Evolutionary conservation across 2,797 vertebrate species (phyloP).

Genomic region (Phoeniculus purpureus): DNA sequence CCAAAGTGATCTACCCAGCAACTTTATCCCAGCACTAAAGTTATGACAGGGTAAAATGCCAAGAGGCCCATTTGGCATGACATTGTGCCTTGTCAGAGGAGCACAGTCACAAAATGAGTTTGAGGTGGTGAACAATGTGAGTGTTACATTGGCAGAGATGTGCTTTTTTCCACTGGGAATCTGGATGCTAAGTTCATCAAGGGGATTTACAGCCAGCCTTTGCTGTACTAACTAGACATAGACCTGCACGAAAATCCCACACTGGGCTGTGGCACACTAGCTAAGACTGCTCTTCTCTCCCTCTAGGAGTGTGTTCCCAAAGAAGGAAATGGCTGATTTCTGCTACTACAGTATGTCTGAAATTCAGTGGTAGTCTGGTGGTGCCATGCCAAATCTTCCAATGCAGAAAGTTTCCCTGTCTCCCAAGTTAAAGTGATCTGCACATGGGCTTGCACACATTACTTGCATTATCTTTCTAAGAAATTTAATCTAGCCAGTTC

Average conservation of each 20-base stretch:
- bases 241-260: slow-evolving; percentile 39
- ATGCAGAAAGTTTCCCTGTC: not conserved
- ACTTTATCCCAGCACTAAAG: not conserved
- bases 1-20: not conserved
- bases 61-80: not conserved
- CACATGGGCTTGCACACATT: not conserved
- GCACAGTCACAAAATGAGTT: not conserved
- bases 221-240: slow-evolving; percentile 37
- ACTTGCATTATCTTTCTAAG: slow-evolving; percentile 15
- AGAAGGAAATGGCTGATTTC: slow-evolving; percentile 43
- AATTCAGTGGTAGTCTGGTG: not conserved
- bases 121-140: slow-evolving; percentile 23
- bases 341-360: slow-evolving; percentile 6
- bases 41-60: not conserved
- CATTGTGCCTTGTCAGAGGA: not conserved
- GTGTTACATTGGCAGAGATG: slow-evolving; percentile 37
- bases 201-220: slow-evolving; percentile 53
- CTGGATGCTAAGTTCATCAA: slow-evolving; percentile 41
- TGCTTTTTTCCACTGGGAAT: slow-evolving; percentile 29
- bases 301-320: slow-evolving; percentile 34
- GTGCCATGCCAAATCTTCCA: slow-evolving; percentile 31
- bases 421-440: not conserved
- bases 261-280: slow-evolving; percentile 21
- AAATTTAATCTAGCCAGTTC: slow-evolving; percentile 8
- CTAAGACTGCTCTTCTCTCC: not conserved